Conservation (phyloP, 2,113 vertebrate genomes). For the Nymphicus hollandicus region DNA sequence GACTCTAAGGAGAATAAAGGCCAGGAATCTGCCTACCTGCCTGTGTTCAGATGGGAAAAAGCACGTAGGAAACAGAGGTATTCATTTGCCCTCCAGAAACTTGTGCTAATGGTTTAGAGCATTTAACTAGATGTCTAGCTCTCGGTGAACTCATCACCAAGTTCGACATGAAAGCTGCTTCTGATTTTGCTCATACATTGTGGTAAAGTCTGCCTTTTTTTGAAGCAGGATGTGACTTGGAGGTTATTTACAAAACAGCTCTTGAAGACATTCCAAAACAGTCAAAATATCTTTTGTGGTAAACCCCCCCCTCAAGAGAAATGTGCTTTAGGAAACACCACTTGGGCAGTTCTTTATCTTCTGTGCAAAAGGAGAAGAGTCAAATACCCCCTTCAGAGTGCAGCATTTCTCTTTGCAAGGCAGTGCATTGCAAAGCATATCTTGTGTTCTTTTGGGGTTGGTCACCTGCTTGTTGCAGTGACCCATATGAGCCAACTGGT, state of each 20-base stretch:
- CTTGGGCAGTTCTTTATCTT: background rate
- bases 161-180: background rate
- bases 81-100: background rate
- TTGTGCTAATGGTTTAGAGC: background rate
- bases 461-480: background rate
- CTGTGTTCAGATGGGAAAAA: background rate
- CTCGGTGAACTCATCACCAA: background rate
- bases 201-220: background rate
- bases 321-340: background rate
- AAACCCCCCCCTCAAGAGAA: background rate
- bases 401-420: background rate
- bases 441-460: background rate
- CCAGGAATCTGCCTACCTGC: background rate
- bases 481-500: background rate
- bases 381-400: background rate
- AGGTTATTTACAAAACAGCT: background rate
- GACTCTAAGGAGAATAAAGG: background rate
- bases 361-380: background rate
- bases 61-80: background rate
- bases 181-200: background rate
- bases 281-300: background rate
- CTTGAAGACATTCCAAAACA: background rate
- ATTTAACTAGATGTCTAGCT: background rate
- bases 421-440: background rate
- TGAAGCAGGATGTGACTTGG: background rate